Evolutionary conservation across 2,113 vertebrate genomes (phyloP), one percentile per base, ranked within the genome.

Genomic region (Dicerorhinus sumatrensis): DNA sequence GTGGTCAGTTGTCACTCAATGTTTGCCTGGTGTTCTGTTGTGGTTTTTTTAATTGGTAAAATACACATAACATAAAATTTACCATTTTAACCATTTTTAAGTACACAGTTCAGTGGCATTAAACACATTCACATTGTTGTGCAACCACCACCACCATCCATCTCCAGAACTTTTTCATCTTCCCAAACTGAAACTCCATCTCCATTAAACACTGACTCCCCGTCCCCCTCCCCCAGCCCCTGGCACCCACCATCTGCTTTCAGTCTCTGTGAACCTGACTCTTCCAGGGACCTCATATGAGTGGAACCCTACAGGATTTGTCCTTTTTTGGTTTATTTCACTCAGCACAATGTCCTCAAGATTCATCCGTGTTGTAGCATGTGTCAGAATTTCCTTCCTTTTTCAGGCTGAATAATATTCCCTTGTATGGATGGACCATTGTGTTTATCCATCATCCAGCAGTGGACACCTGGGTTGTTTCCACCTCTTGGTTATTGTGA

Each of bases 291-390:
- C 46, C 73, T n/a, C 17, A 0, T 0, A 3, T 0, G 18, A 9
- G n/a, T 27, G 25, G 75, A 18, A 1, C 18, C 36, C 0, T 13
- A 11, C 8, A 0, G 20, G 1, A 2, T 39, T 7, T 60, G 33
- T 88, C 87, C 76, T 14, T 11, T 3, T 2, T 36, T 10, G 60
- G 60, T 8, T 39, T 25, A 1, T 7, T 8, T 60, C 33, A 10
- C 42, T 21, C 7, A 46, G 23, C 29, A 0, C 2, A 0, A 0
- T 1, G 2, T n/a, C 13, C 36, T 63, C 3, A 0, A 39, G 27
- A 8, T 5, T 4, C 1, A 8, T 16, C 29, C 14, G 1, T 0
- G 0, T 3, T 1, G 25, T 0, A 4, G 31, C 7, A 9, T 12
- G 12, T 1, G 46, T 39, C 48, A 29, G 39, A 10, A 4, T 17